Evolutionary conservation across 1,140 invertebrate genomes (phyloP).

Genomic region (Heterodera schachtii): DNA sequence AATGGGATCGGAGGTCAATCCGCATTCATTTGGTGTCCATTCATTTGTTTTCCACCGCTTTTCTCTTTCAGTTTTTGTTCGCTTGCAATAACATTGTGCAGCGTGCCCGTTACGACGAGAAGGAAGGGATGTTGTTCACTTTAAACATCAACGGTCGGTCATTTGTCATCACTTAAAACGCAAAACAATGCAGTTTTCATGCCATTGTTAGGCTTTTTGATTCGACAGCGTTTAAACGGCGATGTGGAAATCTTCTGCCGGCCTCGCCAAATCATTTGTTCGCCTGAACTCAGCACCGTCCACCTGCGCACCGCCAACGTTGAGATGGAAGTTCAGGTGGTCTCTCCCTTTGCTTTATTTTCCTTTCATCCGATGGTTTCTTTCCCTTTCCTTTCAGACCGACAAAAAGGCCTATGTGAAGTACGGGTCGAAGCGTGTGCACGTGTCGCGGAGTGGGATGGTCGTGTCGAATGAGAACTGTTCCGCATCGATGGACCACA

Average conservation of each 20-base stretch:
- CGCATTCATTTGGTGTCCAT: not conserved
- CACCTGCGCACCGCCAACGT: conserved; percentile 26
- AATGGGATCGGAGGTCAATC: conserved; percentile 1
- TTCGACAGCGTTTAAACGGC: conserved; percentile 35
- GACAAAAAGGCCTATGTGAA: conserved; percentile 43
- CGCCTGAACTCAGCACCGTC: conserved; percentile 16
- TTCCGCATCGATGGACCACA: conserved; percentile 40
- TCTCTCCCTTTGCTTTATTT: not conserved
- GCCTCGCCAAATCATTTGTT: conserved; percentile 33
- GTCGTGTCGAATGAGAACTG: conserved; percentile 41
- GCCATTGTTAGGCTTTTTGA: conserved; percentile 17
- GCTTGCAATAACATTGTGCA: conserved; percentile 44
- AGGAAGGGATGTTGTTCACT: conserved; percentile 29
- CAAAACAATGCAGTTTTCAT: not conserved
- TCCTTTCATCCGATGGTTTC: not conserved
- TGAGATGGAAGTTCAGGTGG: conserved; percentile 40
- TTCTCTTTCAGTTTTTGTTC: conserved; percentile 26
- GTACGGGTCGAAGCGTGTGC: conserved; percentile 34
- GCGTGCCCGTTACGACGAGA: conserved; percentile 32
- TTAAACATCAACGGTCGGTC: conserved; percentile 23
- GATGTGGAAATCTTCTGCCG: conserved; percentile 32
- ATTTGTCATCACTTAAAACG: not conserved
- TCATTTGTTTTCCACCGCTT: not conserved
- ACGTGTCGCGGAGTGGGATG: conserved; percentile 41
- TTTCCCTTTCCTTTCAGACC: conserved; percentile 8